Base-by-base conservation (phyloP, 1,140 invertebrate genomes). In the Archegozetes longisetosus region DNA sequence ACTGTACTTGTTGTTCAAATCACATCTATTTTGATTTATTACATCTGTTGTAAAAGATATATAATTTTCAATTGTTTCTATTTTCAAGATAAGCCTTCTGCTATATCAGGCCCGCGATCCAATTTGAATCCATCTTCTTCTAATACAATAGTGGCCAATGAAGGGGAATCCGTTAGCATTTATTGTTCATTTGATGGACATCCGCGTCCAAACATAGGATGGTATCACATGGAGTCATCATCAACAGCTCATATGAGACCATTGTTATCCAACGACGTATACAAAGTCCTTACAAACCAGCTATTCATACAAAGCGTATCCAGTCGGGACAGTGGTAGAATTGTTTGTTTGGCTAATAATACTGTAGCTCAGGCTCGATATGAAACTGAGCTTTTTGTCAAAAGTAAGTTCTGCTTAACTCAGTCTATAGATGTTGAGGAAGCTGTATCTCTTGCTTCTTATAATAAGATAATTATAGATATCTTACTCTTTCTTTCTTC, bases 301-400 rank as follows among this genome's bases (percentile, higher is more conserved):
- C 27, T 67, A 24, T 53, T 64, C 22, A 62, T 67, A 24, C 61
- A 58, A 28, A 58, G 63, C 26, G 65, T 61, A 20, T 51, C 58
- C 1, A 27, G 54, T 17, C 40, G 50, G 1, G 66, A 67, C 29
- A 64, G 40, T 22, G 65, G 66, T 6, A 64, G 63, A 47, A 63
- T 66, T 53, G 59, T 64, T 22, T 67, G 66, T 59, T 62, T 68
- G n/a, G 64, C 66, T 40, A 68, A 68, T 56, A 67, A 67, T 49
- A 65, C 63, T 23, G 59, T 61, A 40, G 65, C 64, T 14, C 57
- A 66, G 32, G 62, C 64, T n/a, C 64, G 66, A 50, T 60, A 59
- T 46, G 66, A 68, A 48, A 65, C 58, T 55, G 32, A 55, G 24
- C 58, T 68, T 13, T 59, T 62, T 17, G 66, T 67, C 29, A 62